These are phyloP conservation scores for Porites divaricata DNA, from an alignment of 92 coral and sea anemone genomes.

Conservation along the genomic window DNA sequence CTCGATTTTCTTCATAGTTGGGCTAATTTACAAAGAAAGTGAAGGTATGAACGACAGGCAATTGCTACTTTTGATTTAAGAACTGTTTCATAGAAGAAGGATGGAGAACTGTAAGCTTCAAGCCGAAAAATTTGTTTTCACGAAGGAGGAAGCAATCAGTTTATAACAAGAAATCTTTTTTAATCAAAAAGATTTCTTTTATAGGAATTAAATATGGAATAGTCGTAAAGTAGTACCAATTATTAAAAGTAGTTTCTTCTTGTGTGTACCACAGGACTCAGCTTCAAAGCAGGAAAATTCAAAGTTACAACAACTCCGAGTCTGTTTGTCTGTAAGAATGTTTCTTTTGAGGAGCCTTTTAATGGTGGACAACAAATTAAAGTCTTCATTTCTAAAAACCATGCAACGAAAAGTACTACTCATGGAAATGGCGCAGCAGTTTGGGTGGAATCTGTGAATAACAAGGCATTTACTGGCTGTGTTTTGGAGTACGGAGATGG, in stretches of 20 bases:
- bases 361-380: background rate
- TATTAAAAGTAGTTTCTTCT: background rate
- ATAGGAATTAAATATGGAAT: background rate
- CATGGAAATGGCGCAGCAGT: background rate
- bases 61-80: background rate
- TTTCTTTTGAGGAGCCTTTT: background rate
- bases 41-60: background rate
- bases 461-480: background rate
- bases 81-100: background rate
- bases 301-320: no score
- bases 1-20: background rate
- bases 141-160: background rate
- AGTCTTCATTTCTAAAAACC: background rate
- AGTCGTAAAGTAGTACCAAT: background rate
- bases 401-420: background rate
- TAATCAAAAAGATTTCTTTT: background rate
- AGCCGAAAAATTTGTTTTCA: background rate
- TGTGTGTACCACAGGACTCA: background rate
- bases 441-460: slow-evolving; percentile 19
- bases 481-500: background rate
- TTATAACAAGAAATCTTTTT: background rate
- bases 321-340: no score
- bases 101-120: background rate
- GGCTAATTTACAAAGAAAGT: background rate
- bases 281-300: background rate